phyloP scores from a whole-genome alignment of 2,113 vertebrate genomes.

The Gadus chalcogrammus region DNA sequence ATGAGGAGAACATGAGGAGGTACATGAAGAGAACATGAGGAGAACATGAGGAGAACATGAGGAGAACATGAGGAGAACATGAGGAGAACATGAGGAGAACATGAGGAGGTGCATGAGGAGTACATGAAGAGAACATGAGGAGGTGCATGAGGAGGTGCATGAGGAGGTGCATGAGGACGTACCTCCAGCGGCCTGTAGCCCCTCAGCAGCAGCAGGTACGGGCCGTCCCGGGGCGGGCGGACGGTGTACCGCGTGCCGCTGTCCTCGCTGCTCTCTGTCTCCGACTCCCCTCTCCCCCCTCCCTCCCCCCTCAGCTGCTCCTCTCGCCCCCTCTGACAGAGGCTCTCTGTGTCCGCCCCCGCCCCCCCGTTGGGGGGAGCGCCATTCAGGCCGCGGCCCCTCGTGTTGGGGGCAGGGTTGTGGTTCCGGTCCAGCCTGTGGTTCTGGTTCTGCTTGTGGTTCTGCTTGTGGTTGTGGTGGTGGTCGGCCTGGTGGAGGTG shows the following conservation, averaged over 20 bases:
- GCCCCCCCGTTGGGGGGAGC: constrained; percentile 18
- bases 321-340: constrained; percentile 35
- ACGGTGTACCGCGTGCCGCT: constrained; percentile 75
- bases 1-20: no score
- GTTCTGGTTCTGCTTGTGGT: constrained; percentile 26
- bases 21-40: no score
- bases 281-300: constrained; percentile 69
- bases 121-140: no score
- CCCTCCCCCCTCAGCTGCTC: no score
- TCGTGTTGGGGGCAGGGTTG: no score
- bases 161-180: not conserved
- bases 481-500: not conserved
- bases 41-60: no score
- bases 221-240: constrained; percentile 76
- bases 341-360: constrained; percentile 52
- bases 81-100: no score
- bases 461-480: not conserved
- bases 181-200: constrained; percentile 74
- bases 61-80: no score
- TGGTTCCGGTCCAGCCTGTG: constrained; percentile 17
- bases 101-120: no score
- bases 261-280: constrained; percentile 76
- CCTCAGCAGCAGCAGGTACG: constrained; percentile 78
- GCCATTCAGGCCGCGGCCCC: not conserved
- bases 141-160: no score